Percentiles rank a stretch among this genome's conserved stretches.
Conservation (phyloP, 2,888 invertebrate genomes). For the Tuberolachnus salignus region DNA sequence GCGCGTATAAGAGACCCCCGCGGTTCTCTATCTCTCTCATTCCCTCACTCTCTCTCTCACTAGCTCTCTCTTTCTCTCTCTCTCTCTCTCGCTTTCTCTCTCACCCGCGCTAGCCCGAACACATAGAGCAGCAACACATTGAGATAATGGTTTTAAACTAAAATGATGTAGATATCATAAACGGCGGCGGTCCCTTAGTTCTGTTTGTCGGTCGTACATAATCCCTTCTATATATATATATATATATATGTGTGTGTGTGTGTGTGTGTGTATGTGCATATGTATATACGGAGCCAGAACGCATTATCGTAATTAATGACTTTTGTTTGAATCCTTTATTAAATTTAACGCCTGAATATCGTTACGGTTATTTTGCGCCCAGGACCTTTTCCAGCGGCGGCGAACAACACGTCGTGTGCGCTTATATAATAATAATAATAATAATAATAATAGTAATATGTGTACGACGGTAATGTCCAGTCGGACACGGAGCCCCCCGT, state of each 20-base stretch:
- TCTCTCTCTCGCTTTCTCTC: slow-evolving; percentile 34
- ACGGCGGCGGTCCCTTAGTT: slow-evolving; percentile 52
- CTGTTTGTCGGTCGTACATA: slow-evolving; percentile 41
- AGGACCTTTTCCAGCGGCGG: slow-evolving; percentile 31
- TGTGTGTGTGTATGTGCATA: too few species aligned
- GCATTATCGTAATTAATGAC: slow-evolving; percentile 57
- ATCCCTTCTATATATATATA: slow-evolving; percentile 37
- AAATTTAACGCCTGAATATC: slow-evolving; percentile 55
- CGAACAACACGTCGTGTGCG: slow-evolving; percentile 23
- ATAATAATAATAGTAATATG: too few species aligned
- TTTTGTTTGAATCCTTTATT: slow-evolving; percentile 56
- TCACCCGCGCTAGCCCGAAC: too few species aligned
- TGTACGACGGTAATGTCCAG: slow-evolving; percentile 32
- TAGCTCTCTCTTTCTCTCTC: too few species aligned
- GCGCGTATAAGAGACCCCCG: background rate
- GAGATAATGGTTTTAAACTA: slow-evolving; percentile 56
- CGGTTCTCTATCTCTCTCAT: too few species aligned
- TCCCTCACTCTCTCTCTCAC: too few species aligned
- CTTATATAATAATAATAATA: too few species aligned
- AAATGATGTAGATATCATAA: slow-evolving; percentile 57
- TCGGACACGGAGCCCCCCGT: background rate
- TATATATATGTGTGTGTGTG: too few species aligned
- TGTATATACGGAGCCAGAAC: slow-evolving; percentile 18
- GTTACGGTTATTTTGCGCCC: slow-evolving; percentile 52
- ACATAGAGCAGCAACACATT: slow-evolving; percentile 52